phyloP scores from a whole-genome alignment of 1,140 invertebrate genomes.

The Oryzaephilus surinamensis region DNA sequence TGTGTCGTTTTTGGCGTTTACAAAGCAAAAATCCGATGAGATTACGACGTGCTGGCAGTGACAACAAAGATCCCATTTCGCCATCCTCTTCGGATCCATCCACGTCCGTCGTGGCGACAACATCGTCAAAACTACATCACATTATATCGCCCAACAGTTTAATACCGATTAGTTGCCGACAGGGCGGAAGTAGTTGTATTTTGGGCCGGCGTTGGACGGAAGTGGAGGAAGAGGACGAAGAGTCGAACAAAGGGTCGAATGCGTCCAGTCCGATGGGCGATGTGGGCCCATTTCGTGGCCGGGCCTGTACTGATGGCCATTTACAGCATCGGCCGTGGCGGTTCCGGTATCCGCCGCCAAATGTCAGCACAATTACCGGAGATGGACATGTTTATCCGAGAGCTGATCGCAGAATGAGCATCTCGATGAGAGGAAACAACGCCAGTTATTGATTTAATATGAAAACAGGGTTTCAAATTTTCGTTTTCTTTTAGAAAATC shows the following conservation, averaged over 20 bases:
- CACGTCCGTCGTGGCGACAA: conserved; percentile 22
- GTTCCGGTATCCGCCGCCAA: conserved; percentile 41
- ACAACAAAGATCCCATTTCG: conserved; percentile 34
- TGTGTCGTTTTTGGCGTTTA: conserved; percentile 56
- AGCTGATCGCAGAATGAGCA: conserved; percentile 44
- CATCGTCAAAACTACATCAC: too few relatives aligned
- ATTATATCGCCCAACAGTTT: conserved; percentile 27
- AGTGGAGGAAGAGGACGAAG: conserved; percentile 37
- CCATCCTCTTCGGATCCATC: conserved; percentile 24
- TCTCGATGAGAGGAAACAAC: conserved; percentile 45
- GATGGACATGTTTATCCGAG: conserved; percentile 21
- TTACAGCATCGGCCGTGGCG: conserved; percentile 39
- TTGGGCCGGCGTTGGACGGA: conserved; percentile 37
- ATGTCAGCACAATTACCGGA: conserved; percentile 9
- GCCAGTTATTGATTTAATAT: conserved; percentile 45
- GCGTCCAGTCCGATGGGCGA: conserved; percentile 22
- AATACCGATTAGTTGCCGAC: conserved; percentile 17
- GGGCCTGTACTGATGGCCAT: conserved; percentile 53
- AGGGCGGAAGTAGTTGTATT: conserved; percentile 13
- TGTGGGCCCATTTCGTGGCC: conserved; percentile 43
- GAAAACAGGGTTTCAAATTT: too few relatives aligned
- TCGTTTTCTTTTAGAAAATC: too few relatives aligned
- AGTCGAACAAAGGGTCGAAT: conserved; percentile 26
- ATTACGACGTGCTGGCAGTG: conserved; percentile 45
- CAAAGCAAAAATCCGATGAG: conserved; percentile 51